A percentile compares a stretch with the other conserved stretches of the same genome.
These are phyloP conservation scores for Gallinago paraguaiae DNA, from an alignment of 2,113 vertebrate genomes.

Conservation along the genomic window DNA sequence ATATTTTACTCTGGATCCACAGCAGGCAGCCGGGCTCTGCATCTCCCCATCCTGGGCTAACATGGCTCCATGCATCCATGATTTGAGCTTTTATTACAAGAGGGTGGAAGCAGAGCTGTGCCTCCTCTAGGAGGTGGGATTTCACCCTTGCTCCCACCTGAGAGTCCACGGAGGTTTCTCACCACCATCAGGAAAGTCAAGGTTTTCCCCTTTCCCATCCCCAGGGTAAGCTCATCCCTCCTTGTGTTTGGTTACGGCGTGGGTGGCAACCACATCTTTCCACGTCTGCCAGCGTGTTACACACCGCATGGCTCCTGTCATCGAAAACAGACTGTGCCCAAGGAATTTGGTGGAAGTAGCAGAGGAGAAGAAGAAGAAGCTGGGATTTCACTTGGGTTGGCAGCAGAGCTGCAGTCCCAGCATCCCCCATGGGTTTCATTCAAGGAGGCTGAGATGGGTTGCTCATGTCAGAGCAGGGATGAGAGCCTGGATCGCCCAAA, in stretches of 20 bases:
- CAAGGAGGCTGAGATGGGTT: background rate
- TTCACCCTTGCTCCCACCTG: background rate
- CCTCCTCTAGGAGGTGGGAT: background rate
- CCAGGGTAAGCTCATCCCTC: background rate
- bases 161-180: background rate
- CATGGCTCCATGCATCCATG: rapidly evolving
- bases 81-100: background rate
- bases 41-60: background rate
- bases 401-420: background rate
- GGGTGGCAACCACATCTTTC: background rate
- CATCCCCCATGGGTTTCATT: rapidly evolving
- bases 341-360: background rate
- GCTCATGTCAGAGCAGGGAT: rapidly evolving
- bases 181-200: background rate
- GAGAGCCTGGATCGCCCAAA: background rate
- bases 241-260: rapidly evolving
- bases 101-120: background rate
- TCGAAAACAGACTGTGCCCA: rapidly evolving
- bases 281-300: background rate
- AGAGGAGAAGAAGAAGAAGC: background rate
- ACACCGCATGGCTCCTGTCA: background rate
- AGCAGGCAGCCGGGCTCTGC: background rate
- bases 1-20: background rate
- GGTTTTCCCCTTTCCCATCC: background rate
- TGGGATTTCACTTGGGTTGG: background rate